Evolutionary conservation across 2,797 vertebrate species (phyloP).

Genomic region (Nothura maculosa): DNA sequence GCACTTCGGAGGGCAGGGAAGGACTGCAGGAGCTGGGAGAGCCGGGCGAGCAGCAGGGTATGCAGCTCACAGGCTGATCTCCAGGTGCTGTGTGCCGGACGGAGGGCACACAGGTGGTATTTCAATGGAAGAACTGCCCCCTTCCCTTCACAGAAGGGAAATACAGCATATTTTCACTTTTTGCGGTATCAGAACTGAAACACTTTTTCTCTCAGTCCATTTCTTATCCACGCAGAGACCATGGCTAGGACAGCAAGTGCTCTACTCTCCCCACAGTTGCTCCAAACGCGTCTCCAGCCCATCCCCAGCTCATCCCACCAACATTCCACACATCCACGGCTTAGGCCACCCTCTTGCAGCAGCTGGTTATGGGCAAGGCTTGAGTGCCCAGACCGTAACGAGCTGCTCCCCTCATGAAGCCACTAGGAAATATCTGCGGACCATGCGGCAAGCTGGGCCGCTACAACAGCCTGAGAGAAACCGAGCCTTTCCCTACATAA

Average conservation of each 20-base stretch:
- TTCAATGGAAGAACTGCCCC: not conserved
- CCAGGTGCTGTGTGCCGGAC: fast-evolving
- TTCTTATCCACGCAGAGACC: not conserved
- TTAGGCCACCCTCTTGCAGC: not conserved
- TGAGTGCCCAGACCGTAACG: not conserved
- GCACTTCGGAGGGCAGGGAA: fast-evolving
- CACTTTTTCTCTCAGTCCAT: not conserved
- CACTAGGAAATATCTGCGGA: fast-evolving
- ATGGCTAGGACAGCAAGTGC: fast-evolving
- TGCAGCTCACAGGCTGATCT: fast-evolving
- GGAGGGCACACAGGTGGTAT: not conserved
- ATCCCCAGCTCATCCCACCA: not conserved
- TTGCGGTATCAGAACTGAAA: not conserved
- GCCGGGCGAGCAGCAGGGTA: not conserved
- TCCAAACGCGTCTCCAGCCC: fast-evolving
- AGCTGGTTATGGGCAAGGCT: not conserved
- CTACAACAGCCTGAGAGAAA: not conserved
- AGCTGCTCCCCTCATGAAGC: not conserved
- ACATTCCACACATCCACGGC: not conserved
- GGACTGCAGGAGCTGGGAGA: not conserved
- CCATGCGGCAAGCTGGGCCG: fast-evolving
- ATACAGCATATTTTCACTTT: not conserved
- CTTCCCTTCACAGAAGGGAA: not conserved
- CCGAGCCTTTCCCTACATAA: fast-evolving
- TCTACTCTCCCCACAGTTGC: fast-evolving